These are phyloP conservation scores for Nesidiocoris tenuis DNA, from an alignment of 2,888 invertebrate genomes.

Conservation along the genomic window DNA sequence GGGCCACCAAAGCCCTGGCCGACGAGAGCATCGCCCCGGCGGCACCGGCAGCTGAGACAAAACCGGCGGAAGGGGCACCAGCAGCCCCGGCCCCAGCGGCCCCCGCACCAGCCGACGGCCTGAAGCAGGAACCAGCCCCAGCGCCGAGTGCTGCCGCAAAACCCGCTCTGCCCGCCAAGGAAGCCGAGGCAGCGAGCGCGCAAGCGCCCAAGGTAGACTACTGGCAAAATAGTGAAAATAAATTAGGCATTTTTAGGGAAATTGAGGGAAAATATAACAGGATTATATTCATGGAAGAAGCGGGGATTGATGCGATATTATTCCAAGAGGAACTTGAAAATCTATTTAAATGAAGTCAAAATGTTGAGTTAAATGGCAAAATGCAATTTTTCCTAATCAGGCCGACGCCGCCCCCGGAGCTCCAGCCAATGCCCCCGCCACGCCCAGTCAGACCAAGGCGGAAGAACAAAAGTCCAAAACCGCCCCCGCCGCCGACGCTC, in stretches of 20 bases:
- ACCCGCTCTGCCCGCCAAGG: background rate
- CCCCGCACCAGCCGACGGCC: background rate
- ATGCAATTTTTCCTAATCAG: background rate
- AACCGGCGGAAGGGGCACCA: constrained; percentile 4
- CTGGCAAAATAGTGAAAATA: too few relatives aligned
- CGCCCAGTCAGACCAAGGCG: background rate
- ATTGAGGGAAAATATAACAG: too few relatives aligned
- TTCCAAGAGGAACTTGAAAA: too few relatives aligned
- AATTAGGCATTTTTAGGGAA: too few relatives aligned
- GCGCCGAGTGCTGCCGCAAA: background rate
- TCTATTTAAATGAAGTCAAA: too few relatives aligned
- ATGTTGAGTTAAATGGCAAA: too few relatives aligned
- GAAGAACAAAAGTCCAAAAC: constrained; percentile 9
- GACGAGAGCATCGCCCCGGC: constrained; percentile 10
- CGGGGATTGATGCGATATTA: too few relatives aligned
- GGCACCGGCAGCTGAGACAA: constrained; percentile 24
- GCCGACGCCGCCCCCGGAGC: constrained; percentile 12
- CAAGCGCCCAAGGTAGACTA: too few relatives aligned
- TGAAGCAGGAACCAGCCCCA: constrained; percentile 14
- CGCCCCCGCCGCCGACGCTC: constrained; percentile 11
- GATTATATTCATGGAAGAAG: too few relatives aligned
- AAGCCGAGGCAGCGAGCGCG: constrained; percentile 20
- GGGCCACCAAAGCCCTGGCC: constrained; percentile 22
- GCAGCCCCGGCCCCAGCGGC: background rate
- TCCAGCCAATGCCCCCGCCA: constrained; percentile 19